Conservation (phyloP, 2,113 vertebrate genomes). For the Gymnogyps californianus region DNA sequence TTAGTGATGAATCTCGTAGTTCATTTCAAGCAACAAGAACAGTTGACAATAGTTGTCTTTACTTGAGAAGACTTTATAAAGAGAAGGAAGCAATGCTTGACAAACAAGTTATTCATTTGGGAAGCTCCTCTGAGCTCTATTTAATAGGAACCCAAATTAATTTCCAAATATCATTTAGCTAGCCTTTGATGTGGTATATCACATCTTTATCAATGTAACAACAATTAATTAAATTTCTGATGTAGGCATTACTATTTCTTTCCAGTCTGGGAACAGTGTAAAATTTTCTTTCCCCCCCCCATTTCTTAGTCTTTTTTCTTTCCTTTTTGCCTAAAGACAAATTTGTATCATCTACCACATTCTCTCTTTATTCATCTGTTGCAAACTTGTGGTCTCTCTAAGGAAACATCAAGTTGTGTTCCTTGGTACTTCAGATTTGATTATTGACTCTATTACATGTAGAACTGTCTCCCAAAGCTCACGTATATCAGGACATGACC, state of each 20-base stretch:
- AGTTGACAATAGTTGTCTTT: conserved; percentile 9
- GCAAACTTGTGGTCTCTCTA: conserved; percentile 30
- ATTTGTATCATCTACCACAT: conserved; percentile 20
- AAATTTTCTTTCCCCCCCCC: background rate
- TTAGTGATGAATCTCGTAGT: background rate
- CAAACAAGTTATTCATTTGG: conserved; percentile 47
- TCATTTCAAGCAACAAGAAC: background rate
- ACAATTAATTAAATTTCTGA: conserved; percentile 53
- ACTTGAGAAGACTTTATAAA: conserved; percentile 34
- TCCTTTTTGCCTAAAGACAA: conserved; percentile 48
- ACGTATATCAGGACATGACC: conserved; percentile 6
- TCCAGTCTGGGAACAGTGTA: background rate
- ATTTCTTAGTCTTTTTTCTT: background rate
- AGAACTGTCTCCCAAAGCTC: conserved; percentile 38
- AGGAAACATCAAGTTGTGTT: conserved; percentile 53
- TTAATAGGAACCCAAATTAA: conserved; percentile 61
- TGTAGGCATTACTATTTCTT: conserved; percentile 12
- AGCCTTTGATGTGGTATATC: conserved; percentile 57
- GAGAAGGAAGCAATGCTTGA: conserved; percentile 8
- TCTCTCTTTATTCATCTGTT: conserved; percentile 28
- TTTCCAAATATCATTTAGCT: conserved; percentile 50
- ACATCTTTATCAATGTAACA: conserved; percentile 57
- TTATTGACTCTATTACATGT: conserved; percentile 37
- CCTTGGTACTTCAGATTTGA: conserved; percentile 44
- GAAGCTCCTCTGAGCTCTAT: conserved; percentile 33